A percentile compares a stretch with the other conserved stretches of the same genome.
Evolutionary conservation across 2,888 invertebrate genomes (phyloP).

Genomic region (Drosophila subquinaria): DNA sequence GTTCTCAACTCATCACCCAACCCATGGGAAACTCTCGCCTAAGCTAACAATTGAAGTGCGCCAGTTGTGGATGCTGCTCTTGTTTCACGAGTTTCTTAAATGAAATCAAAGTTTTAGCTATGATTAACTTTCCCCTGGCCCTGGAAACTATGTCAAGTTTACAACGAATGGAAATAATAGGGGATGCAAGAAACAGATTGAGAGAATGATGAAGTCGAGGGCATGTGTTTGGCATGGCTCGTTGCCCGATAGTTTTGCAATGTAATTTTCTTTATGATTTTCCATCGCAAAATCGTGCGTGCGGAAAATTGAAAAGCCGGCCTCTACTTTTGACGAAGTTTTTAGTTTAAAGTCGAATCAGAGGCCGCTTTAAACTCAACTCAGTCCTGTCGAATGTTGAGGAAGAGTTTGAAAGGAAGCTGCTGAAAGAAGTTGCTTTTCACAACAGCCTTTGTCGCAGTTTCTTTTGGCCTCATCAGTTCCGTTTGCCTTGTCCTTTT

Average conservation of each 20-base stretch:
- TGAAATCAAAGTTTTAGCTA: constrained; percentile 70
- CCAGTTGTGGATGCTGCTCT: constrained; percentile 56
- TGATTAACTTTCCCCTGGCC: constrained; percentile 61
- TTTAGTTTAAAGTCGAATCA: constrained; percentile 36
- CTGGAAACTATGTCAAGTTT: constrained; percentile 68
- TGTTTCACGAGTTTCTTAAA: constrained; percentile 59
- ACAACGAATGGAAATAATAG: constrained; percentile 42
- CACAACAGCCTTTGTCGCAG: constrained; percentile 50
- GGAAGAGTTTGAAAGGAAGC: constrained; percentile 16
- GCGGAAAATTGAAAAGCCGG: constrained; percentile 71
- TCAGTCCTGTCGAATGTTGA: background rate
- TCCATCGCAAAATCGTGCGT: constrained; percentile 68
- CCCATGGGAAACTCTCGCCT: constrained; percentile 51
- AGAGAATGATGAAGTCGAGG: constrained; percentile 7
- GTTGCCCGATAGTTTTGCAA: constrained; percentile 71
- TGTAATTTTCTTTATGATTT: constrained; percentile 75
- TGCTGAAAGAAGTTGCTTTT: constrained; percentile 49
- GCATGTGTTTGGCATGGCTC: constrained; percentile 49
- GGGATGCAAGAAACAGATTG: constrained; percentile 9
- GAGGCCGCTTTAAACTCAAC: constrained; percentile 52
- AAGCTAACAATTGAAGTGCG: constrained; percentile 62
- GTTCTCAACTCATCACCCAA: constrained; percentile 34
- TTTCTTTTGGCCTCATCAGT: constrained; percentile 59
- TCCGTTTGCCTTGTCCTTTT: constrained; percentile 40
- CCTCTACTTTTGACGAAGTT: constrained; percentile 40